Base-by-base conservation (phyloP, 2,888 invertebrate genomes). In the Andrena flavipes region DNA sequence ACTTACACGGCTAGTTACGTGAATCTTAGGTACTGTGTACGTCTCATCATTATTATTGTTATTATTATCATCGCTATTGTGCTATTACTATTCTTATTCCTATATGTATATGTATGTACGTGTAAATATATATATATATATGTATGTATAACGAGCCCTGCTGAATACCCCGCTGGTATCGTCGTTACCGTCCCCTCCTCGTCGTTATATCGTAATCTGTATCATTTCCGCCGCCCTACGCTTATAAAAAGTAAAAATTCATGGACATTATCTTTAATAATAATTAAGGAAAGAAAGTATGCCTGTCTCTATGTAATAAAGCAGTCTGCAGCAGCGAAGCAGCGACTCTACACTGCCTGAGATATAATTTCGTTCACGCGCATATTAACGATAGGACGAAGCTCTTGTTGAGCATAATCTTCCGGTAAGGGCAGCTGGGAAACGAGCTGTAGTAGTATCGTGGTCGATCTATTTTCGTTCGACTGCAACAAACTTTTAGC, bases 361-460 rank as follows among this genome's bases (percentile, higher is more conserved):
- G 79, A 77, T 54, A 88, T 82, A 16, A 88, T 73, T 74, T 88
- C 88, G 13, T 81, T 82, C 16, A 82, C 88, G 8, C 91, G 91
- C 88, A 91, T 90, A 81, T 92, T 92, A 26, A 93, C 90, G 51
- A 93, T 90, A 6, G 91, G 90, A 72, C 93, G 90, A 29, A 94
- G 86, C 74, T 95, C 96, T 87, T 95, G 95, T 69, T 95, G 94
- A 2, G 94, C 94, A 87, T 95, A 95, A 91, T 96, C 96, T 88
- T 96, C 95, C 10, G 96, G 95, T 86, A 96, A 94, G 1, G 96
- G 96, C 79, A 96, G 92, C 60, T 94, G 94, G 2, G 94, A 93
- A 16, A 95, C 93, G 64, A 95, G 92, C 56, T 95, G 33, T 8
- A 33, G 94, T 0, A 95, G 94, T 60, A 96, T 90, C 5, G 90